phyloP scores from a whole-genome alignment of 2,888 invertebrate genomes.

The Ennomos fuscantarius region DNA sequence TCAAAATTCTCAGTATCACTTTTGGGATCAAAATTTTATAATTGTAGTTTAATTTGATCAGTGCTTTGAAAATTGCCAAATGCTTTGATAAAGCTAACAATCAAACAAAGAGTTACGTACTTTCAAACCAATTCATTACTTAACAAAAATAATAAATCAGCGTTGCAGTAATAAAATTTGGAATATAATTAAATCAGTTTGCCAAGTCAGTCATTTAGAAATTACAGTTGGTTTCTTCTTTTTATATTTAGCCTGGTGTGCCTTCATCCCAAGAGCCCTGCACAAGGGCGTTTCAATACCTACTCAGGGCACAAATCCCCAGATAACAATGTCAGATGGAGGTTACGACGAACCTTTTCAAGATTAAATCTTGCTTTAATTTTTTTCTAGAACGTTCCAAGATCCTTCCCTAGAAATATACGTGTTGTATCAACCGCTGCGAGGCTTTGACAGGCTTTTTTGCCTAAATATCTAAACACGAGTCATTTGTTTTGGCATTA shows the following conservation, averaged over 20 bases:
- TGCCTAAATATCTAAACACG: constrained; percentile 61
- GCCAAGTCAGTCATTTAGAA: too few species aligned
- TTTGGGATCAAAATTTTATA: too few species aligned
- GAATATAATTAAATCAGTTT: too few species aligned
- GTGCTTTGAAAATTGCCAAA: too few species aligned
- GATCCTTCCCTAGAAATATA: constrained; percentile 33
- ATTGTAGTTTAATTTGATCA: too few species aligned
- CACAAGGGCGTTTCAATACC: constrained; percentile 36
- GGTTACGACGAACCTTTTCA: constrained; percentile 29
- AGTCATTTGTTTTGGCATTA: constrained; percentile 51
- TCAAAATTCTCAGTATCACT: too few species aligned
- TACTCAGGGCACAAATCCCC: constrained; percentile 36
- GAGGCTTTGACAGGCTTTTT: constrained; percentile 52
- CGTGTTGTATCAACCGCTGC: constrained; percentile 54
- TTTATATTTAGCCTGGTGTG: background rate
- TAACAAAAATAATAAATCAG: too few species aligned
- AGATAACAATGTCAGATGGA: constrained; percentile 39
- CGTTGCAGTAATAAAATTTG: too few species aligned
- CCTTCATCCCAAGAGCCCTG: constrained; percentile 17
- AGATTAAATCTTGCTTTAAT: constrained; percentile 37
- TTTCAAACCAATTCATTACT: too few species aligned
- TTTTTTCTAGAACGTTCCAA: constrained; percentile 34
- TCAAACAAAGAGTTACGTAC: too few species aligned
- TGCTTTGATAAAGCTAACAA: too few species aligned
- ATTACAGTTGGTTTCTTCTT: too few species aligned